Evolutionary conservation across 64 coral and sea anemone species (phyloP).

Genomic region (Montipora sp.): DNA sequence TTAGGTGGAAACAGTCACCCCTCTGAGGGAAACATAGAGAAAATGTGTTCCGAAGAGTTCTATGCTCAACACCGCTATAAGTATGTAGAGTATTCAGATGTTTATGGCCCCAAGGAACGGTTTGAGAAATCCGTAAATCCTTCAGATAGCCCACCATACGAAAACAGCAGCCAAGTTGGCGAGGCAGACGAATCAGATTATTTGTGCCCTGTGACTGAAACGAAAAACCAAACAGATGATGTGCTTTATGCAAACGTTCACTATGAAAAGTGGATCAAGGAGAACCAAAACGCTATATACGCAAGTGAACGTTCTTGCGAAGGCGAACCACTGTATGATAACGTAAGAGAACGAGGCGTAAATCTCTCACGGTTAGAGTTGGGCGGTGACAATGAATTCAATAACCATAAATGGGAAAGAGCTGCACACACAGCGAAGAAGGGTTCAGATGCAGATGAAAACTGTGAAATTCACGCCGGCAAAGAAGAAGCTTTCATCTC

Average conservation of each 20-base stretch:
- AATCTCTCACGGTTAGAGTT: too few relatives aligned
- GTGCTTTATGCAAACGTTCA: too few relatives aligned
- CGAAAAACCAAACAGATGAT: not conserved
- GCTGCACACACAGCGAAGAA: too few relatives aligned
- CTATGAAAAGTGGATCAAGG: too few relatives aligned
- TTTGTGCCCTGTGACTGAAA: not conserved
- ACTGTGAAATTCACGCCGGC: not conserved
- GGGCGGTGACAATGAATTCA: too few relatives aligned
- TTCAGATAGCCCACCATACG: not conserved
- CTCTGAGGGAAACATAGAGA: not conserved
- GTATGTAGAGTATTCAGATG: not conserved
- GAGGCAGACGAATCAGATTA: not conserved
- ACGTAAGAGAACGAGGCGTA: too few relatives aligned
- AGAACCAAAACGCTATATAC: too few relatives aligned
- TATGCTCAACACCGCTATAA: slow-evolving; percentile 1
- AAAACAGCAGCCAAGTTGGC: not conserved
- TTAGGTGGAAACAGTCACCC: not conserved
- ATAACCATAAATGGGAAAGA: too few relatives aligned
- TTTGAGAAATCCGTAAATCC: not conserved
- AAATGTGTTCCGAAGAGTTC: slow-evolving; percentile 4
- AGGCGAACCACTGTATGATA: too few relatives aligned
- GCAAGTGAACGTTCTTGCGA: too few relatives aligned
- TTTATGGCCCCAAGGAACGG: not conserved
- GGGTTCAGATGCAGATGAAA: not conserved
- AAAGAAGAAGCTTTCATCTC: not conserved